Evolutionary conservation across 2,797 vertebrate species (phyloP).

Genomic region (Oryzias sinensis): DNA sequence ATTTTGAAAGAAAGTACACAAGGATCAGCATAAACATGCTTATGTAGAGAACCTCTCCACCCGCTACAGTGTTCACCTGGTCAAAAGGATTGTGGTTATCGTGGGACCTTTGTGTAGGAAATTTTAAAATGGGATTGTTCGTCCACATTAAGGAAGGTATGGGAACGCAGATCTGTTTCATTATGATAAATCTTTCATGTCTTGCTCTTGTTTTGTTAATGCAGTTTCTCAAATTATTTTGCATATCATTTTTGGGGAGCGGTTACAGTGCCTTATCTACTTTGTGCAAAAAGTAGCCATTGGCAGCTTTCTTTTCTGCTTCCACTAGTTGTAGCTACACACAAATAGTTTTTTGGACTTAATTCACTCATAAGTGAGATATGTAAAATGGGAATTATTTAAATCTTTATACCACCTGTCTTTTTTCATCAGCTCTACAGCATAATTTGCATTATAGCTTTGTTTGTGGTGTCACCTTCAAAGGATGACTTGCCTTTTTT

Average conservation of each 20-base stretch:
- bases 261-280: too few species aligned
- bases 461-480: constrained; percentile 29
- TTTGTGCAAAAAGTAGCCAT: too few species aligned
- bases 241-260: not conserved
- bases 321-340: too few species aligned
- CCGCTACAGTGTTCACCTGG: constrained; percentile 44
- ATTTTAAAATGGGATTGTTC: constrained; percentile 32
- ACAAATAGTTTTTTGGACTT: too few species aligned
- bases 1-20: constrained; percentile 55
- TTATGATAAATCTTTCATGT: not conserved
- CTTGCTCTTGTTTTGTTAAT: not conserved
- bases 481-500: constrained; percentile 23
- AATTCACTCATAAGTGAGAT: too few species aligned
- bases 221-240: not conserved
- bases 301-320: too few species aligned
- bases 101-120: constrained; percentile 32
- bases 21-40: constrained; percentile 50
- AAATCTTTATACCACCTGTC: too few species aligned
- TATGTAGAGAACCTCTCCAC: constrained; percentile 34
- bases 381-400: too few species aligned
- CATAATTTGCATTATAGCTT: constrained; percentile 1
- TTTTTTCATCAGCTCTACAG: too few species aligned
- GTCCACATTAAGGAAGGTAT: constrained; percentile 5
- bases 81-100: constrained; percentile 46
- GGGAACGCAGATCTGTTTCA: constrained; percentile 4